Evolutionary conservation across 2,113 vertebrate genomes (phyloP).

Genomic region (Pteronura brasiliensis): DNA sequence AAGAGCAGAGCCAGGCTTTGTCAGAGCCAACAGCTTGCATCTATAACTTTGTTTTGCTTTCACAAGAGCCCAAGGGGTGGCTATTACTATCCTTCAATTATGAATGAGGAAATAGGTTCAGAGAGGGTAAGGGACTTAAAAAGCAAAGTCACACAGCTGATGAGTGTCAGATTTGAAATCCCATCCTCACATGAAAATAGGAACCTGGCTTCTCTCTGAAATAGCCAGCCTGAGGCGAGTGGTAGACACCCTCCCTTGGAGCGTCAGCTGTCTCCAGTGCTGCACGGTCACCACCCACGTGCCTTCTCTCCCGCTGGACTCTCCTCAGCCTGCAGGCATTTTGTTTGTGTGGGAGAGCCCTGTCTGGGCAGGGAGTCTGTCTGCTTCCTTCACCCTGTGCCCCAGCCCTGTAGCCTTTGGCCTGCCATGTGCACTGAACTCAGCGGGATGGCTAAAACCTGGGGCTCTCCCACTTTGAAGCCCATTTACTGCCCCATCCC

Average conservation of each 20-base stretch:
- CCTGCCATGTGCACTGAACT: background rate
- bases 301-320: background rate
- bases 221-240: background rate
- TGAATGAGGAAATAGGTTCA: background rate
- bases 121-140: background rate
- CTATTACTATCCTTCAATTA: background rate
- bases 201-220: background rate
- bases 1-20: background rate
- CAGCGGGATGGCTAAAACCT: background rate
- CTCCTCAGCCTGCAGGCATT: background rate
- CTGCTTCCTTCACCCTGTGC: background rate
- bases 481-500: background rate
- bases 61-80: background rate
- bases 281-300: background rate
- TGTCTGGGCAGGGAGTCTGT: background rate
- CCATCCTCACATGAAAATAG: background rate
- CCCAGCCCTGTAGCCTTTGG: background rate
- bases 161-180: background rate
- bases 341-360: background rate
- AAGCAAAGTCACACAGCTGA: background rate
- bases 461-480: background rate
- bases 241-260: background rate
- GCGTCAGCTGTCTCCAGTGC: background rate
- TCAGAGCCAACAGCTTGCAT: background rate
- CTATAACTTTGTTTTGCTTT: background rate